A percentile compares a stretch with the other conserved stretches of the same genome.
Conservation (phyloP, 2,113 vertebrate species). For the Oryzias curvinotus region DNA sequence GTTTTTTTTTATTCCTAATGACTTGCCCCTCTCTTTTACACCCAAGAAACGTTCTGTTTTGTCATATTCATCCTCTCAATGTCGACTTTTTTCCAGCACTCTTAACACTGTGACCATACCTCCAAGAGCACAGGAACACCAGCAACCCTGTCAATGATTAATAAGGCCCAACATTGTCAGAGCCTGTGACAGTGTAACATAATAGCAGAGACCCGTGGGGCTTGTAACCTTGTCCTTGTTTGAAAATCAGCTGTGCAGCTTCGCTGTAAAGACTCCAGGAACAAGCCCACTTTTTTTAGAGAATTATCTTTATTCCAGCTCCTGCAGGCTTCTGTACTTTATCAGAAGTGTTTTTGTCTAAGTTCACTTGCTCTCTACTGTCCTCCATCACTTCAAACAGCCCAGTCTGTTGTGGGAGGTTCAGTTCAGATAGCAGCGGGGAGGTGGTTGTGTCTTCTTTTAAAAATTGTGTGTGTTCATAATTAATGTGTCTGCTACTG, state of each 20-base stretch:
- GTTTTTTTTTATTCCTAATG: too few relatives aligned
- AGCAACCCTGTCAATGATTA: conserved; percentile 75
- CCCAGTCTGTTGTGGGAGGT: conserved; percentile 7
- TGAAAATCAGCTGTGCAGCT: conserved; percentile 48
- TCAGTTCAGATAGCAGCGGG: conserved; percentile 20
- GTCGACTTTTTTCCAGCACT: background rate
- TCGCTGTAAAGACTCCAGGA: conserved; percentile 27
- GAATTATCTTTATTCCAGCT: background rate
- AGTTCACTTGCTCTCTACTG: conserved; percentile 1
- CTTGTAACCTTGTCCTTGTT: conserved; percentile 58
- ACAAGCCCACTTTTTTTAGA: conserved; percentile 4
- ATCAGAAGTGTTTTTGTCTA: background rate
- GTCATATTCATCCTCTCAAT: too few relatives aligned
- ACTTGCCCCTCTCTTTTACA: too few relatives aligned
- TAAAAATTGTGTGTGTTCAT: conserved; percentile 31
- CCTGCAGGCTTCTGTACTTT: background rate
- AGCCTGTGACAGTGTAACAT: conserved; percentile 53
- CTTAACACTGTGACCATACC: conserved; percentile 55
- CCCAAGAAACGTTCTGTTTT: too few relatives aligned
- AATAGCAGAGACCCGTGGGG: conserved; percentile 45
- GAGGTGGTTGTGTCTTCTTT: conserved; percentile 18
- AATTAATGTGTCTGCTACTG: conserved; percentile 59
- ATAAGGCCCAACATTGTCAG: conserved; percentile 66
- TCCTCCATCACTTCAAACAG: conserved; percentile 38
- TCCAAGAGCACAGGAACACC: conserved; percentile 62